phyloP scores from a whole-genome alignment of 1,140 invertebrate species.

The Tetraneura akinire region DNA sequence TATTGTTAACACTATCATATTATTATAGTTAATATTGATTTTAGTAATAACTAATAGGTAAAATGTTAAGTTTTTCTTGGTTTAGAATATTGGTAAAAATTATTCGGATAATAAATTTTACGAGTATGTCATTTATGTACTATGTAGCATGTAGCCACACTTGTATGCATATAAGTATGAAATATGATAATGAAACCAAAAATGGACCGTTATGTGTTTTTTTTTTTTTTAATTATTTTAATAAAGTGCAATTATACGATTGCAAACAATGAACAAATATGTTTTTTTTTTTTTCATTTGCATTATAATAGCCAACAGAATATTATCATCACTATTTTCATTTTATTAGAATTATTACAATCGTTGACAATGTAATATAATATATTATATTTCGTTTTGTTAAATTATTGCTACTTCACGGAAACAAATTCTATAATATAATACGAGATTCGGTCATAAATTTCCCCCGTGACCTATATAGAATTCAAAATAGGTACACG shows the following conservation, averaged over 20 bases:
- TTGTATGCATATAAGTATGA: too few species aligned
- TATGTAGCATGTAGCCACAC: too few species aligned
- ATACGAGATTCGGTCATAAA: neutral
- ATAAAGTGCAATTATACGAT: neutral
- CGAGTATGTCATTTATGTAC: too few species aligned
- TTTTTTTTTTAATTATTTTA: neutral
- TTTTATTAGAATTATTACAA: neutral
- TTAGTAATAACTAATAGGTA: too few species aligned
- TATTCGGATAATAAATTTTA: too few species aligned
- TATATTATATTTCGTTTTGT: neutral
- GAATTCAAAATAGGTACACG: neutral
- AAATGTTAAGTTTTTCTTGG: too few species aligned
- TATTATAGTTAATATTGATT: too few species aligned
- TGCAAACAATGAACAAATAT: constrained; percentile 9
- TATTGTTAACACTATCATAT: too few species aligned
- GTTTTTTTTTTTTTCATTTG: constrained; percentile 15
- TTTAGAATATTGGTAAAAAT: too few species aligned
- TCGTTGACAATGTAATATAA: neutral
- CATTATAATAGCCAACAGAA: neutral
- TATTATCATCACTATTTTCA: constrained; percentile 10
- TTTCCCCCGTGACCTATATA: neutral
- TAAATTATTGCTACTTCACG: neutral
- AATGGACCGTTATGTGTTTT: neutral
- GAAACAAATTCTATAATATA: constrained; percentile 6
- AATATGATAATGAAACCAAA: neutral